A percentile compares a stretch with the other conserved stretches of the same genome.
These are phyloP conservation scores for Alcedo quadribrachys DNA, from an alignment of 2,797 vertebrate species.

Conservation along the genomic window DNA sequence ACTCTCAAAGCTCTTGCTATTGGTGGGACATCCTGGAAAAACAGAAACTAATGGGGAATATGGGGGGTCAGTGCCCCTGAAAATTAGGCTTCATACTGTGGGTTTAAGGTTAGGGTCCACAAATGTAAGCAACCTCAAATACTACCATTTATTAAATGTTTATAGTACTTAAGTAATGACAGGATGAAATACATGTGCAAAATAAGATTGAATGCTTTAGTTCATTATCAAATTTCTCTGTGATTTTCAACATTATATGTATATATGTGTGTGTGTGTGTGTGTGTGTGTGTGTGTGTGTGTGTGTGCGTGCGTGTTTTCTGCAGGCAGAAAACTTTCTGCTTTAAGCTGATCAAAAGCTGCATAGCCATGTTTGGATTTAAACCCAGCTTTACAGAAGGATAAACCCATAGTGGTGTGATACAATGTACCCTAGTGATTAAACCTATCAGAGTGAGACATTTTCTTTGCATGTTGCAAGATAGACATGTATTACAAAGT, in stretches of 20 bases:
- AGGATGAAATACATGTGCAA: neutral
- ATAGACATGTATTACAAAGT: fast-evolving
- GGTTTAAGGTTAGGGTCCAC: neutral
- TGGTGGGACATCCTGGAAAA: neutral
- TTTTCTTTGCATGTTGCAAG: neutral
- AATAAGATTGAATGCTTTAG: neutral
- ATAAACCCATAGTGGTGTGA: neutral
- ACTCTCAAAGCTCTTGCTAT: neutral
- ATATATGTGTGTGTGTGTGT: neutral
- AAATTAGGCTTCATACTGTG: neutral
- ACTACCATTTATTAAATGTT: neutral
- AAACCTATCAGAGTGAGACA: neutral
- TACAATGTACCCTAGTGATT: neutral
- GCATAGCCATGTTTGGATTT: neutral
- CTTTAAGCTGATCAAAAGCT: neutral
- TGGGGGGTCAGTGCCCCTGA: neutral
- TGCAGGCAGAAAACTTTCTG: neutral
- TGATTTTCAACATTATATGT: neutral
- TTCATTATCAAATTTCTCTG: neutral
- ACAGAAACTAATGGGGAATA: neutral
- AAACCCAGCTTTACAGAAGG: neutral
- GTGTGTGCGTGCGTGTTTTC: neutral
- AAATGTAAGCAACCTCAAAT: neutral
- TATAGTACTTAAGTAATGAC: neutral
- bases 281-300: no score